Evolutionary conservation across 2,888 invertebrate genomes (phyloP).

Genomic region (Idaea biselata): DNA sequence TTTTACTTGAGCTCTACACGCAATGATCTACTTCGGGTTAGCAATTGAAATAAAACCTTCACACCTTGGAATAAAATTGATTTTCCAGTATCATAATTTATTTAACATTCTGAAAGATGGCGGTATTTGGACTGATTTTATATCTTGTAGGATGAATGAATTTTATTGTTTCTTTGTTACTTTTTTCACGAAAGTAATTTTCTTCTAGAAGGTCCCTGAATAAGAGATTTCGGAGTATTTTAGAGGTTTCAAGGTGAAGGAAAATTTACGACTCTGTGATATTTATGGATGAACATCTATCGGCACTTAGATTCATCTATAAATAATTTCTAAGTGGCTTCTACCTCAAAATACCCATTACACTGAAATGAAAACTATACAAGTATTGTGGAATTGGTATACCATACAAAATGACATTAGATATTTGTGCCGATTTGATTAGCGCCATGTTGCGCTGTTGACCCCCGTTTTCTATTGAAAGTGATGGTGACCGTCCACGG

Average conservation of each 20-base stretch:
- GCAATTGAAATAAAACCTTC: constrained; percentile 1
- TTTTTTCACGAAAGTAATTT: neutral
- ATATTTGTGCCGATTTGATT: too few relatives aligned
- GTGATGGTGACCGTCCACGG: too few relatives aligned
- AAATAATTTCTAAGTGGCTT: neutral
- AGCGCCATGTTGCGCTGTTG: too few relatives aligned
- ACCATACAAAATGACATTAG: too few relatives aligned
- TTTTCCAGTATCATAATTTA: constrained; percentile 7
- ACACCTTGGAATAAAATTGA: neutral
- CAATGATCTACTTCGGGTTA: constrained; percentile 12
- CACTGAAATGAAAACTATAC: too few relatives aligned
- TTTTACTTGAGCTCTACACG: constrained; percentile 18
- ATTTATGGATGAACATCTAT: neutral
- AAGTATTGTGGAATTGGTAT: too few relatives aligned
- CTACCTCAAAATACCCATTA: neutral
- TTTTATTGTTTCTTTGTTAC: neutral
- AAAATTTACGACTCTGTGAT: neutral
- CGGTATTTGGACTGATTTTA: neutral
- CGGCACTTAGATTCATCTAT: neutral
- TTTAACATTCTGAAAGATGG: neutral
- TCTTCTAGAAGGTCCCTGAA: neutral
- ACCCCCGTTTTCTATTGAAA: too few relatives aligned
- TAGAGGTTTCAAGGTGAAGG: neutral
- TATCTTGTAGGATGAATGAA: neutral
- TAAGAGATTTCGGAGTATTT: neutral